A percentile compares a stretch with the other conserved stretches of the same genome.
These are phyloP conservation scores for Xiphophorus birchmanni DNA, from an alignment of 2,797 vertebrate species.

Conservation along the genomic window DNA sequence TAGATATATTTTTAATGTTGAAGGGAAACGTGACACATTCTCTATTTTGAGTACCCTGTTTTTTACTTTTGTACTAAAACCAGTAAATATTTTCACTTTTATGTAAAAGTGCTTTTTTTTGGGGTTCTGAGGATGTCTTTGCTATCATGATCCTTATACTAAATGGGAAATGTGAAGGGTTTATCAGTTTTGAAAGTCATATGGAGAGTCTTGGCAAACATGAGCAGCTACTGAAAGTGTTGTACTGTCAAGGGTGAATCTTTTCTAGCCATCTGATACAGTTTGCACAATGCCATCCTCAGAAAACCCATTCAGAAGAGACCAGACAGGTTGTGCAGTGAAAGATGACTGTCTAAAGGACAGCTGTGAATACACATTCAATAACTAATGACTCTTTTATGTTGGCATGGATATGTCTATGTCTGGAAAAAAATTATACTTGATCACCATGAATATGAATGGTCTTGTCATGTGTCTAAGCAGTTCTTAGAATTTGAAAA, in stretches of 20 bases:
- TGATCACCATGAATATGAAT: neutral
- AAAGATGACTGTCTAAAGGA: constrained; percentile 8
- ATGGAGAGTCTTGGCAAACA: constrained; percentile 26
- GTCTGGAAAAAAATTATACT: neutral
- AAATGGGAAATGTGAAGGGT: constrained; percentile 10
- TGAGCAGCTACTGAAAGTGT: constrained; percentile 39
- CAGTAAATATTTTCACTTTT: neutral
- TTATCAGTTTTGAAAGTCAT: constrained; percentile 25
- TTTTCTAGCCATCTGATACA: constrained; percentile 30
- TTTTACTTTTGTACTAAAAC: neutral
- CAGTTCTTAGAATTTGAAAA: neutral
- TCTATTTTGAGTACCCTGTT: neutral
- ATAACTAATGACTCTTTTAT: neutral
- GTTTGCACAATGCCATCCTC: constrained; percentile 26
- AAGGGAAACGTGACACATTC: neutral
- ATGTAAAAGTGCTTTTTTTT: neutral
- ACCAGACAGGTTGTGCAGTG: constrained; percentile 8
- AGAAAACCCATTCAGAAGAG: constrained; percentile 26
- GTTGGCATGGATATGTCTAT: neutral
- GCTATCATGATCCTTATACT: neutral
- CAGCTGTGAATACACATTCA: neutral
- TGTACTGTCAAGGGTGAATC: constrained; percentile 45
- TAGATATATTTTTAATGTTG: neutral
- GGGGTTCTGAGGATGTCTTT: neutral
- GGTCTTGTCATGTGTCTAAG: neutral